Conservation (phyloP, 2,888 invertebrate species). For the Sinotaia quadrata region DNA sequence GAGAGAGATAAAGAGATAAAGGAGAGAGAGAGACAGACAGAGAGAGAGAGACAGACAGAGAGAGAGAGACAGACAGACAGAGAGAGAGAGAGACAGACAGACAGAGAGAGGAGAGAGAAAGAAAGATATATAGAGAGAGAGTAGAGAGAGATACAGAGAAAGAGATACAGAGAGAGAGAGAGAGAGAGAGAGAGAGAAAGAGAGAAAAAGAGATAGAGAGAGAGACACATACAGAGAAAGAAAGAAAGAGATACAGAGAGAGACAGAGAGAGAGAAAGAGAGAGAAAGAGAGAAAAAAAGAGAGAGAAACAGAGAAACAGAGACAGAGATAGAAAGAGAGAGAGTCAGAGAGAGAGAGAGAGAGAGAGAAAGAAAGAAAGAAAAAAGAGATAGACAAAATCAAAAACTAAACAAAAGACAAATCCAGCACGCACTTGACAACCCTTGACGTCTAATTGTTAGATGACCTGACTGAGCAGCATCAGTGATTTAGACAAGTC, state of each 20-base stretch:
- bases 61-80: background rate
- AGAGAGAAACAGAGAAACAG: background rate
- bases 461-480: too few relatives aligned
- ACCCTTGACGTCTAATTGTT: too few relatives aligned
- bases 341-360: slow-evolving; percentile 1
- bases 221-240: slow-evolving; percentile 1
- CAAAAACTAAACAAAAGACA: too few relatives aligned
- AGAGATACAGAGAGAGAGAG: background rate
- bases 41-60: background rate
- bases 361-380: background rate
- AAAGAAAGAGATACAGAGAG: background rate
- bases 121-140: background rate
- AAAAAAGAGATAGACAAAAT: too few relatives aligned
- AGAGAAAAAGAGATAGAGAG: background rate
- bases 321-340: slow-evolving; percentile 9
- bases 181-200: slow-evolving; percentile 6
- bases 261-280: slow-evolving; percentile 5
- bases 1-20: background rate
- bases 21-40: background rate
- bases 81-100: background rate
- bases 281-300: background rate
- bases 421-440: too few relatives aligned
- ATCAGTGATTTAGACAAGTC: too few relatives aligned
- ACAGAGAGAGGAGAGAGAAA: background rate
- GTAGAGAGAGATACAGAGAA: background rate